Base-by-base conservation (phyloP, 2,888 invertebrate genomes). In the Hypomecis atomaria region DNA sequence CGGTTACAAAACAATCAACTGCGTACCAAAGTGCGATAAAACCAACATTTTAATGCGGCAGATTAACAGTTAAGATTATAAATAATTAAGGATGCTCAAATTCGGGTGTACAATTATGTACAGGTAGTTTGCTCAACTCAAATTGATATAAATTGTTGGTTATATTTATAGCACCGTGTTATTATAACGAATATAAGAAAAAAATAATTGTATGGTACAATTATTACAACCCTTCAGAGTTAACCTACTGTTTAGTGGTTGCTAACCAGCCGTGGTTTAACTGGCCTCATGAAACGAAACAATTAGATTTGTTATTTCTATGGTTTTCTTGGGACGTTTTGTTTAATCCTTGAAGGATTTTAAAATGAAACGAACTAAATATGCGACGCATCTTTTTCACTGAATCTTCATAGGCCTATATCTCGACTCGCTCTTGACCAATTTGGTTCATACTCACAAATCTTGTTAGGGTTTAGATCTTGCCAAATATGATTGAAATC, bases 111-210 rank as follows among this genome's bases (percentile, higher is more conserved):
- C 80, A 78, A 82, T 83, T 80, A 75, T 77, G 74, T 73, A 56
- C 56, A 56, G 56, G 76, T 71, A 72, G 74, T 76, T 74, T 77
- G 73, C 73, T 68, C 77, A 77, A 69, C 23, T 67, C 72, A 77
- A 79, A 82, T 82, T 78, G 77, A 79, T 77, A 77, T 71, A 76
- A 79, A 81, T 78, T 79, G 73, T 77, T 67, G 73, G 73, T 81
- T 78, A 76, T 67, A 71, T 70, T 70, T 73, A 68, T 73, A 58
- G 36, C 23, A 59, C 10, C 40, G 66, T 73, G 77, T 77, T 78
- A 78, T 79, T 78, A 78, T 63, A 59, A 73, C 70, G 74, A 76
- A 71, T 67, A 78, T 73, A 70, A 74, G 71, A 75, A 70, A 69
- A 72, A 73, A 77, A 71, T 59, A 33, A 37, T 65, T 66, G 67